Evolutionary conservation across 1,140 invertebrate species (phyloP).

Genomic region (Pseudomyrmex flavicornis): DNA sequence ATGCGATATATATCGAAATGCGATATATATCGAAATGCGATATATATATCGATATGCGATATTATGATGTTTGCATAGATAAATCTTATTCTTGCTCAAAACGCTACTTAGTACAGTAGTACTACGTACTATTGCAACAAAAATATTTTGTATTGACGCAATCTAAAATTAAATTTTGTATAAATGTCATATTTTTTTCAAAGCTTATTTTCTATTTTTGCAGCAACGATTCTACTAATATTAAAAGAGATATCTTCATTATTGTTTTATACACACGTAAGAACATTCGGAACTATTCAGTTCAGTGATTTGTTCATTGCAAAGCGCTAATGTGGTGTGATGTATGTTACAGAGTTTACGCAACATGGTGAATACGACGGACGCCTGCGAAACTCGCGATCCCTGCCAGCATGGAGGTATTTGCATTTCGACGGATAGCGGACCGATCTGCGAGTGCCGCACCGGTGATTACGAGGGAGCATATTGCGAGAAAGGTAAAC

Average conservation of each 20-base stretch:
- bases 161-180: too few relatives aligned
- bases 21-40: too few relatives aligned
- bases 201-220: too few relatives aligned
- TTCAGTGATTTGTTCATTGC: conserved; percentile 50
- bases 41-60: too few relatives aligned
- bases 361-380: conserved; percentile 87
- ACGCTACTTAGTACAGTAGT: too few relatives aligned
- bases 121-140: too few relatives aligned
- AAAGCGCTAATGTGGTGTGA: conserved; percentile 49
- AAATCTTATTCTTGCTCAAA: too few relatives aligned
- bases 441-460: conserved; percentile 96
- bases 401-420: conserved; percentile 97
- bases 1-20: too few relatives aligned
- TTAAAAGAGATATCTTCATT: not conserved
- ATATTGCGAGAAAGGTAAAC: conserved; percentile 96
- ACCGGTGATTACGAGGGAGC: conserved; percentile 95
- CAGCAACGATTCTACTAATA: too few relatives aligned
- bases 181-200: too few relatives aligned
- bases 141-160: too few relatives aligned
- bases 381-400: conserved; percentile 94
- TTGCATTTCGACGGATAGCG: conserved; percentile 97
- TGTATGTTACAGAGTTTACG: conserved; percentile 87
- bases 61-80: too few relatives aligned
- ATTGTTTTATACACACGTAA: not conserved
- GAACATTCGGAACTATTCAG: not conserved